Evolutionary conservation across 2,113 vertebrate species (phyloP).

Genomic region (Vimba vimba): DNA sequence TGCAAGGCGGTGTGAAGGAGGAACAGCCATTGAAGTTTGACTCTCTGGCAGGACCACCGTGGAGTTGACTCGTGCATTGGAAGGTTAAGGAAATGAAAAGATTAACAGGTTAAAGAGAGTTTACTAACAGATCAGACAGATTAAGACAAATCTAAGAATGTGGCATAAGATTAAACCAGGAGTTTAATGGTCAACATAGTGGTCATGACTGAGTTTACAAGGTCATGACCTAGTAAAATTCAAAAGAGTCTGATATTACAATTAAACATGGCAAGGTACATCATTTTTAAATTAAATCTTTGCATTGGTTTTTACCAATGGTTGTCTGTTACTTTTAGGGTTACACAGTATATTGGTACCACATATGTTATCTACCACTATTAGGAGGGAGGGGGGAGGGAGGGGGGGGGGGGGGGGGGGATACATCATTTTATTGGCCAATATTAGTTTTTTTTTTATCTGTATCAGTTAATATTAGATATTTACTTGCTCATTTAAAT

Average conservation of each 20-base stretch:
- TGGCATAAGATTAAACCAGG: conserved; percentile 41
- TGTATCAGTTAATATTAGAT: not conserved
- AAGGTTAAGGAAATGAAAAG: conserved; percentile 61
- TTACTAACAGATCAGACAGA: conserved; percentile 70
- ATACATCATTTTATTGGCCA: not conserved
- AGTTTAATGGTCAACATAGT: conserved; percentile 37
- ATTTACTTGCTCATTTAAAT: not conserved
- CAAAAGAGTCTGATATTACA: not conserved
- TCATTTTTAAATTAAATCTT: not conserved
- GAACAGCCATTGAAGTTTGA: conserved; percentile 18
- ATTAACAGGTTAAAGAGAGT: conserved; percentile 73
- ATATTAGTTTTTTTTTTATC: not conserved
- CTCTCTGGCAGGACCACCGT: conserved; percentile 56
- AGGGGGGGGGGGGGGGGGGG: no score
- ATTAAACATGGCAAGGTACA: not conserved
- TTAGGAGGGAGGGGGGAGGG: no score
- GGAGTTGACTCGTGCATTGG: conserved; percentile 54
- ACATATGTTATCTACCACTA: no score
- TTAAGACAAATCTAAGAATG: conserved; percentile 57
- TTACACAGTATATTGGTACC: no score
- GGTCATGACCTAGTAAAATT: not conserved
- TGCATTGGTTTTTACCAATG: not conserved
- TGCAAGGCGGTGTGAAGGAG: not conserved
- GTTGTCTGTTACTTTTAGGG: not conserved
- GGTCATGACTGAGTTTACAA: not conserved